Evolutionary conservation across 2,113 vertebrate species (phyloP).

Genomic region (Atrichornis clamosus): DNA sequence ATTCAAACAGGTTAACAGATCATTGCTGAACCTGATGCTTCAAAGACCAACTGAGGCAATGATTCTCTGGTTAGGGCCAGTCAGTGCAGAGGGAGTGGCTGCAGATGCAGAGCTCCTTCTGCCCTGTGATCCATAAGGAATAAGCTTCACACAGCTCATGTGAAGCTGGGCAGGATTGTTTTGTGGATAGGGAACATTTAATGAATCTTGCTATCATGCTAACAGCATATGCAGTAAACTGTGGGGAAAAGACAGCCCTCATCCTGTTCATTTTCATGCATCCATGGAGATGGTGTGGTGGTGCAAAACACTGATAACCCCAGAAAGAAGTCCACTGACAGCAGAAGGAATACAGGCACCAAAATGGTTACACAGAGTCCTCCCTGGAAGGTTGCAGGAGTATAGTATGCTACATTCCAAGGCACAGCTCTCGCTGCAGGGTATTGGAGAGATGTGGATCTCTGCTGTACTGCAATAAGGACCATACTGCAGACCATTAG

Average conservation of each 20-base stretch:
- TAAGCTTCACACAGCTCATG: not conserved
- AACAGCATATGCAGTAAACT: not conserved
- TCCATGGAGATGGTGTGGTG: not conserved
- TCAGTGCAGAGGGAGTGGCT: not conserved
- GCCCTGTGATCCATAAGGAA: not conserved
- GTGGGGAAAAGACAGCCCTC: not conserved
- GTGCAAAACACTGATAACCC: not conserved
- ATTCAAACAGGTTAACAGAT: not conserved
- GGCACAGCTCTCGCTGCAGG: not conserved
- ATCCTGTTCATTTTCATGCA: not conserved
- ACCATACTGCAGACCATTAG: rapidly evolving
- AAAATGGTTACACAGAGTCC: not conserved
- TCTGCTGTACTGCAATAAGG: not conserved
- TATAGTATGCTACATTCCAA: no score
- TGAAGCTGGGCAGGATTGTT: not conserved
- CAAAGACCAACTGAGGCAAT: not conserved
- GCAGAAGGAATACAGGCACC: not conserved
- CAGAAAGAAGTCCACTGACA: not conserved
- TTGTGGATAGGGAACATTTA: not conserved
- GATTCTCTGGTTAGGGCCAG: not conserved
- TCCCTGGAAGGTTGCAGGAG: not conserved
- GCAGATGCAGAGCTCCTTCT: not conserved
- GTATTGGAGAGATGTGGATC: not conserved
- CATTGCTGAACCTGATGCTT: not conserved
- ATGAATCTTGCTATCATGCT: not conserved